Evolutionary conservation across 2,888 invertebrate species (phyloP).

Genomic region (Neocrepidodera transversa): DNA sequence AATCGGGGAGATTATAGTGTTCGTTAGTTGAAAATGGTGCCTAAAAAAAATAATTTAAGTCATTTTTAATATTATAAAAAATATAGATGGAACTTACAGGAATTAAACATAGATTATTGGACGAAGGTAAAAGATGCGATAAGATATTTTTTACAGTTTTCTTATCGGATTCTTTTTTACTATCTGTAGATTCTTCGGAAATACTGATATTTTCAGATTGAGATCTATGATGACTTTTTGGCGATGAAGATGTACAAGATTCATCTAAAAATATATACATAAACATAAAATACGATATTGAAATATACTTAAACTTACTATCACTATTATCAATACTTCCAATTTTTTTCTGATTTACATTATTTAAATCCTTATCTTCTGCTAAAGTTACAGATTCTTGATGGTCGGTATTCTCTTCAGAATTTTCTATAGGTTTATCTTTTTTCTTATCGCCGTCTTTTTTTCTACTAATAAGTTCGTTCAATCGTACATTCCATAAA

Average conservation of each 20-base stretch:
- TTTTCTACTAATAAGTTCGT: slow-evolving; percentile 54
- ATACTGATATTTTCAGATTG: slow-evolving; percentile 58
- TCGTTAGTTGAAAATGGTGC: slow-evolving; percentile 72
- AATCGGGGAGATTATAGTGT: slow-evolving; percentile 73
- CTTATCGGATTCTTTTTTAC: slow-evolving; percentile 63
- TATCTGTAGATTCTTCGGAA: slow-evolving; percentile 52
- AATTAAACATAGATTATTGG: slow-evolving; percentile 59
- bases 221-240: slow-evolving; percentile 58
- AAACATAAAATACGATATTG: no score
- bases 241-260: slow-evolving; percentile 44
- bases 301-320: slow-evolving; percentile 49
- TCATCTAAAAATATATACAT: slow-evolving; percentile 33
- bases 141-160: slow-evolving; percentile 72
- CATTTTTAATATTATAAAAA: not conserved
- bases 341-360: slow-evolving; percentile 59
- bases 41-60: slow-evolving; percentile 54
- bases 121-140: slow-evolving; percentile 70
- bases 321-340: slow-evolving; percentile 59
- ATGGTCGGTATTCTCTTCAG: slow-evolving; percentile 29
- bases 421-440: slow-evolving; percentile 42
- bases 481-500: slow-evolving; percentile 71
- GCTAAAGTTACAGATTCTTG: slow-evolving; percentile 13
- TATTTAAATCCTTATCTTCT: slow-evolving; percentile 29
- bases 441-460: slow-evolving; percentile 55
- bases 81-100: slow-evolving; percentile 55